Percentiles rank a stretch among this genome's conserved stretches.
Evolutionary conservation across 2,113 vertebrate species (phyloP).

Genomic region (Trematocara stigmaticum): DNA sequence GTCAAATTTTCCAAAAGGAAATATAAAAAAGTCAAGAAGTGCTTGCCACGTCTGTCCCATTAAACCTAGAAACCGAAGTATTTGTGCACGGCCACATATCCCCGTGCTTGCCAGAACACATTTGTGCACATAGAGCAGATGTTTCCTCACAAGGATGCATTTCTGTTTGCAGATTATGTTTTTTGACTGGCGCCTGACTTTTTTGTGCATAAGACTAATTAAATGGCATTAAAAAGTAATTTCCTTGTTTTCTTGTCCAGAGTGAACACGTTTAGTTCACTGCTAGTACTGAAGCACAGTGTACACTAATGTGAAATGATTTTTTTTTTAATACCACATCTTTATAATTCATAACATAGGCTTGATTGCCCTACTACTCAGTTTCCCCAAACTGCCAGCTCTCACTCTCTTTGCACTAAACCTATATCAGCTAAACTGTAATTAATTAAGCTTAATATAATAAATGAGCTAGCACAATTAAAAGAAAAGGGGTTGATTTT

Average conservation of each 20-base stretch:
- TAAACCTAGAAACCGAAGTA: background rate
- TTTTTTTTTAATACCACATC: background rate
- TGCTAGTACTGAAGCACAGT: background rate
- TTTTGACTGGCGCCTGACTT: fast-evolving
- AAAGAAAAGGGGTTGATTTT: background rate
- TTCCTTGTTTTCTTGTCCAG: background rate
- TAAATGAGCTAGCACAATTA: background rate
- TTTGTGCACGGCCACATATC: background rate
- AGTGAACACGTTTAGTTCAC: background rate
- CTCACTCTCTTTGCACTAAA: background rate
- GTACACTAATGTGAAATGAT: background rate
- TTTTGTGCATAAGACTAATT: background rate
- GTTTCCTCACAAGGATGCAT: background rate
- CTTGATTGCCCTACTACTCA: background rate
- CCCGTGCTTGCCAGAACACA: background rate
- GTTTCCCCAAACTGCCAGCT: background rate
- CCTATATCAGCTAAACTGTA: background rate
- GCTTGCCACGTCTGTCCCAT: background rate
- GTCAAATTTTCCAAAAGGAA: background rate
- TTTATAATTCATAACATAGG: background rate
- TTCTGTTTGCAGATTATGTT: background rate
- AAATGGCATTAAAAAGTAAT: background rate
- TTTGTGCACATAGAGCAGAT: background rate
- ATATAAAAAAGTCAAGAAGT: background rate
- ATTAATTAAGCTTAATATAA: background rate